Evolutionary conservation across 1,140 invertebrate genomes (phyloP), one percentile per base, ranked within the genome.

Genomic region (Cydia strobilella): DNA sequence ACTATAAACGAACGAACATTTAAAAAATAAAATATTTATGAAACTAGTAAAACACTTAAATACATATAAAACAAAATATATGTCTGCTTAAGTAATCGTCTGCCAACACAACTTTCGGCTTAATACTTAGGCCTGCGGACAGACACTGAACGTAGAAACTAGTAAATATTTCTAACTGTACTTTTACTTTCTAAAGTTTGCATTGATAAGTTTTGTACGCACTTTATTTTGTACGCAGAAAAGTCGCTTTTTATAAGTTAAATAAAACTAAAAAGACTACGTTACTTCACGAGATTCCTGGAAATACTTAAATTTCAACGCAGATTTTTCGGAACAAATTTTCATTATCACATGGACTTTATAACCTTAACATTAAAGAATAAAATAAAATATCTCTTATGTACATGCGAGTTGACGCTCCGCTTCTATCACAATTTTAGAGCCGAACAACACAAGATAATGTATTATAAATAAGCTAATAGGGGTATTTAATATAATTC

Each of bases 401-500:
- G 65, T 35, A 69, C 27, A 39, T 1, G 9, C 31, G 31, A 35
- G n/a, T 15, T 35, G 15, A 6, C 15, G 27, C 54, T 42, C 15
- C 13, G n/a, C n/a, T 42, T n/a, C 65, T 69, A 69, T 69, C 65
- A 69, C 65, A 69, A 35, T 35, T 69, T 69, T 69, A 69, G 65
- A 35, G 65, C 65, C 65, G 31, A 39, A 31, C 63, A 65, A 65
- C 63, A 65, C 20, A 59, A 23, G 18, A 23, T 59, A 59, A 59
- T 23, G 45, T 15, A 15, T 23, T 59, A 59, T 59, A 59, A 59
- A 59, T 59, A 59, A 79, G 77, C 79, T 86, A 84, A 86, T 82
- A 83, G 77, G 80, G 45, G 74, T 72, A 75, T 62, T 72, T 54
- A 75, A 75, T 66, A 51, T 51, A 51, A 18, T 62, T 69, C 42